Conservation (phyloP, 2,888 invertebrate genomes). For the Sinopyrophorus schimmeli region DNA sequence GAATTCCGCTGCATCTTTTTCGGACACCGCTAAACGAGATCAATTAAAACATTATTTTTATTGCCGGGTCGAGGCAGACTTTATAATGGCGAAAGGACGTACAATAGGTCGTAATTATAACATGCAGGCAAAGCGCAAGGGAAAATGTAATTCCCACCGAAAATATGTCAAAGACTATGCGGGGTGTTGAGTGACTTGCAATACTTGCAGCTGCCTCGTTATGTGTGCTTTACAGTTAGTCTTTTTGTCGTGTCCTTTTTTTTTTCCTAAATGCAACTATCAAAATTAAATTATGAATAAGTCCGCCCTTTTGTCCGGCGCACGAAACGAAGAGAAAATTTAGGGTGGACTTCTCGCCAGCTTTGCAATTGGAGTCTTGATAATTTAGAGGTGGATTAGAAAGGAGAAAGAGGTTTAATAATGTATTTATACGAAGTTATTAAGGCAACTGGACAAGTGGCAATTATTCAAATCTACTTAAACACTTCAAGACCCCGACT, state of each 20-base stretch:
- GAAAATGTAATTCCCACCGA: slow-evolving; percentile 37
- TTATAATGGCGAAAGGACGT: slow-evolving; percentile 43
- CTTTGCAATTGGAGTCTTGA: too few relatives aligned
- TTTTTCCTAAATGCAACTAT: neutral
- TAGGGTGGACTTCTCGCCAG: too few relatives aligned
- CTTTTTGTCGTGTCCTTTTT: neutral
- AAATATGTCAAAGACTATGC: slow-evolving; percentile 32
- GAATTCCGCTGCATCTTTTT: slow-evolving; percentile 22
- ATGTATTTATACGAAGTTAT: slow-evolving; percentile 16
- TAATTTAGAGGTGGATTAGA: too few relatives aligned
- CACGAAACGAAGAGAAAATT: too few relatives aligned
- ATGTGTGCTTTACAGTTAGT: slow-evolving; percentile 3
- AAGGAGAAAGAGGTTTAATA: neutral
- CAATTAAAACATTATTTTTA: slow-evolving; percentile 52
- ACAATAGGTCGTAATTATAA: slow-evolving; percentile 50
- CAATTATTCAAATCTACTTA: slow-evolving; percentile 40
- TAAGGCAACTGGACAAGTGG: slow-evolving; percentile 32
- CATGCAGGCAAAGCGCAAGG: too few relatives aligned
- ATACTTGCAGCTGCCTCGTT: slow-evolving; percentile 37
- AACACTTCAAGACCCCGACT: slow-evolving; percentile 35
- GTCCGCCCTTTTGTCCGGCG: too few relatives aligned
- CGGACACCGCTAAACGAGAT: slow-evolving; percentile 37
- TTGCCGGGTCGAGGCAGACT: slow-evolving; percentile 45
- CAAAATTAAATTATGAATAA: neutral
- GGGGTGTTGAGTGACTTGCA: slow-evolving; percentile 35